Percentiles rank a stretch among this genome's conserved stretches.
Conservation (phyloP, 2,113 vertebrate species). For the Turnix velox region DNA sequence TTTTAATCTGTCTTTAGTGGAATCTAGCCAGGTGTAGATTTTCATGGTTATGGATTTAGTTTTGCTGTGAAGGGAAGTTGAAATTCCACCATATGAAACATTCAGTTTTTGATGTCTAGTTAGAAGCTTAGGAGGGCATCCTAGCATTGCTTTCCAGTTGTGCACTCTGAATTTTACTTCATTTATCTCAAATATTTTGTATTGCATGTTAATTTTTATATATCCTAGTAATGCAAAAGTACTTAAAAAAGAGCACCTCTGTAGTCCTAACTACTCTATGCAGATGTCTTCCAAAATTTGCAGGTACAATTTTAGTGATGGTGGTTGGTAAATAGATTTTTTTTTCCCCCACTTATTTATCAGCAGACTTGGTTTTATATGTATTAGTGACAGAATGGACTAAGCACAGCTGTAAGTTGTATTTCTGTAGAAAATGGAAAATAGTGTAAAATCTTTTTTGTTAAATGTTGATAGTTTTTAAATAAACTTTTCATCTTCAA, state of each 20-base stretch:
- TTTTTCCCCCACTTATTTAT: slow-evolving; percentile 52
- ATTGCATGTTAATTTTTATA: slow-evolving; percentile 65
- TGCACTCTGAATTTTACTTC: slow-evolving; percentile 46
- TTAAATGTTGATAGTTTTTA: slow-evolving; percentile 71
- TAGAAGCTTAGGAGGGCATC: not conserved
- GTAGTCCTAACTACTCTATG: slow-evolving; percentile 51
- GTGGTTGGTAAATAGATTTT: slow-evolving; percentile 47
- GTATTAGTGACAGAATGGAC: slow-evolving; percentile 56
- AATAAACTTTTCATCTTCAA: slow-evolving; percentile 75
- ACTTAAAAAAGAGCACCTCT: not conserved
- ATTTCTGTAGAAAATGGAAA: slow-evolving; percentile 70
- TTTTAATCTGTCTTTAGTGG: not conserved
- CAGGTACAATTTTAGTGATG: slow-evolving; percentile 54
- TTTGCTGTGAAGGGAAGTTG: slow-evolving; percentile 17
- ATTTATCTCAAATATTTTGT: slow-evolving; percentile 57
- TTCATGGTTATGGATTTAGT: not conserved
- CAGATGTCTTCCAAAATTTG: slow-evolving; percentile 67
- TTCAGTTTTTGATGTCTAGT: not conserved
- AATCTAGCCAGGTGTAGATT: not conserved
- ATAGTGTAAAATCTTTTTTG: slow-evolving; percentile 65
- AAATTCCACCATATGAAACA: slow-evolving; percentile 19
- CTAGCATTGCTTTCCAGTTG: slow-evolving; percentile 4
- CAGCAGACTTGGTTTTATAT: slow-evolving; percentile 62
- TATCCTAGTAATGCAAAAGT: slow-evolving; percentile 26
- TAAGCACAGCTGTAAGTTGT: slow-evolving; percentile 70